These are phyloP conservation scores for Diploscapter pachys DNA, from an alignment of 1,140 invertebrate genomes.

Conservation along the genomic window DNA sequence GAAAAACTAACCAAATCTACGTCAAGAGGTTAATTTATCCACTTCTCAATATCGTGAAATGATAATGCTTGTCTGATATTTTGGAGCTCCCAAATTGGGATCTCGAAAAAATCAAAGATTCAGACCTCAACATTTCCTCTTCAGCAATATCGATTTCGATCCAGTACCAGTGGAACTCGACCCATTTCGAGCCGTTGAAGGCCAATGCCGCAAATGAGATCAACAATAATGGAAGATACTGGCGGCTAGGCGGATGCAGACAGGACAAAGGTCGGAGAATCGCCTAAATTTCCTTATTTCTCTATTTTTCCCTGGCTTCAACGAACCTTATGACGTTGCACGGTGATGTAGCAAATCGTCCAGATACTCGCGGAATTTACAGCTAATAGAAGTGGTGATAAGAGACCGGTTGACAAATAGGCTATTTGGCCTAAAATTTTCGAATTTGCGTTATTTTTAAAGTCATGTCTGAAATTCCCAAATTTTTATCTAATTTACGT, in stretches of 20 bases:
- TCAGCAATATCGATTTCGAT: neutral
- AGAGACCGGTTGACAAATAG: constrained; percentile 49
- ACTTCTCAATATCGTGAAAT: no score
- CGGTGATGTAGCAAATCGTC: constrained; percentile 56
- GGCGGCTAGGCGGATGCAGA: constrained; percentile 26
- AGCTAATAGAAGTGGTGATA: constrained; percentile 53
- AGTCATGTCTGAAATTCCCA: neutral
- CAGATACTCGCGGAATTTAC: constrained; percentile 56
- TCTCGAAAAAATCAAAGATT: no score
- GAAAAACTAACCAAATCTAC: no score
- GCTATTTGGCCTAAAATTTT: constrained; percentile 42
- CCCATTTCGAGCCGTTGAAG: constrained; percentile 54
- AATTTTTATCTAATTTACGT: neutral
- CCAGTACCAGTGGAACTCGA: constrained; percentile 39
- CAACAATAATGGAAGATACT: constrained; percentile 29
- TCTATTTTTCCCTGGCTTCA: neutral
- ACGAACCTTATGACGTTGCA: constrained; percentile 52
- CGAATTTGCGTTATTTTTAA: neutral
- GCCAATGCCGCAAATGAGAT: constrained; percentile 45
- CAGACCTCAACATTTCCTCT: neutral
- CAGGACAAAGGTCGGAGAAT: constrained; percentile 42
- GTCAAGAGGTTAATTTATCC: no score
- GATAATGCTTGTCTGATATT: no score
- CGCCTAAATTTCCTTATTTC: neutral
- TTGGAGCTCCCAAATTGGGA: no score